Conservation (phyloP, 2,888 invertebrate species). For the Eubasilissa splendida region DNA sequence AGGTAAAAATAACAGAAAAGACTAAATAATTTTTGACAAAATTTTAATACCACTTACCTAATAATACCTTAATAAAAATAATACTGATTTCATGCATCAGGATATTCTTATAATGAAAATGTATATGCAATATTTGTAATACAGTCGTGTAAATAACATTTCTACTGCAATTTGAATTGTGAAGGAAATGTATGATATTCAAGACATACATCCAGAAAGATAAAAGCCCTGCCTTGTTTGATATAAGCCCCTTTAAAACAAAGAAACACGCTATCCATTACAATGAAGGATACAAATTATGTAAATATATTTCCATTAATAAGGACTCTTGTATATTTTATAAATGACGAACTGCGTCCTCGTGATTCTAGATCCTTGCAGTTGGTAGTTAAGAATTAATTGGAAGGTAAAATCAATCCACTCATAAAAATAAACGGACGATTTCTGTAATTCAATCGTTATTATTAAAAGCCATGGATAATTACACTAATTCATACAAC, state of each 20-base stretch:
- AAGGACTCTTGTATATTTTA: slow-evolving; percentile 22
- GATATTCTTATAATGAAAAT: no score
- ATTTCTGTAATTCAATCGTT: no score
- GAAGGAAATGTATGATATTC: slow-evolving; percentile 2
- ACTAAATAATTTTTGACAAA: no score
- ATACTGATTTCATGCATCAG: no score
- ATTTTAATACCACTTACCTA: no score
- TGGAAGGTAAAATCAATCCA: not conserved
- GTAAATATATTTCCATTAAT: slow-evolving; percentile 36
- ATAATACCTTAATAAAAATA: no score
- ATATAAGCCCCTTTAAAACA: slow-evolving; percentile 7
- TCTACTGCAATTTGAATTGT: not conserved
- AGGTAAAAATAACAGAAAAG: no score
- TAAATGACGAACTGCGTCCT: not conserved
- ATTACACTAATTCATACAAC: no score
- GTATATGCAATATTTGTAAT: no score
- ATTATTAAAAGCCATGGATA: no score
- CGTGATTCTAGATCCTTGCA: not conserved
- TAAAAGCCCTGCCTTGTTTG: not conserved
- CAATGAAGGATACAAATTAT: slow-evolving; percentile 26
- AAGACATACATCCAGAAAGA: not conserved
- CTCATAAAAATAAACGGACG: no score
- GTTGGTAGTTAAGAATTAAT: not conserved
- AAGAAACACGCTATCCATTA: slow-evolving; percentile 33
- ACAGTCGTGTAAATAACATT: no score